phyloP scores from a whole-genome alignment of 2,888 invertebrate species.

The Callyntrura sp. region DNA sequence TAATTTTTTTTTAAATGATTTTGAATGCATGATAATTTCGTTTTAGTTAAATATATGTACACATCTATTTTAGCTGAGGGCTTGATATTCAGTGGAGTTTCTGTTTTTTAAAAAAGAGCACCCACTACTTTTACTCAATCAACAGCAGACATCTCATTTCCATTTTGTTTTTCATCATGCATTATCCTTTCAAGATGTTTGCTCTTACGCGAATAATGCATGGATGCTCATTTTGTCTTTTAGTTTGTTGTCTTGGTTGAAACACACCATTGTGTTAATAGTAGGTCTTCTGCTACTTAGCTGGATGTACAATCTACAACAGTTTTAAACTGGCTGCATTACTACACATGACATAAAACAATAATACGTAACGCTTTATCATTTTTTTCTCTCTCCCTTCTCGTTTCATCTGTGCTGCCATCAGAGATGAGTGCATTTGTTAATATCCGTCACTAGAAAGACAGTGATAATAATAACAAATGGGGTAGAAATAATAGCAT shows the following conservation, averaged over 20 bases:
- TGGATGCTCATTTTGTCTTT: background rate
- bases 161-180: background rate
- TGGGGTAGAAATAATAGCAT: background rate
- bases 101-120: background rate
- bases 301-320: no score
- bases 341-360: background rate
- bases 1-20: background rate
- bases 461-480: background rate
- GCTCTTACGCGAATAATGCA: background rate
- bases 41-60: background rate
- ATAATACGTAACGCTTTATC: background rate
- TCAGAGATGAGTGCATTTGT: constrained; percentile 20
- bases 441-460: background rate
- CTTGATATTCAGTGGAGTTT: background rate
- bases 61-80: background rate
- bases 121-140: background rate
- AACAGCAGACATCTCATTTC: background rate
- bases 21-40: background rate
- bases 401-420: background rate
- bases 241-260: background rate
- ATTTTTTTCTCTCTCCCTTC: background rate
- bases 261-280: background rate
- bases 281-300: no score
- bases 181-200: background rate
- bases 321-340: background rate